Percentiles rank a stretch among this genome's conserved stretches.
Conservation (phyloP, 2,888 invertebrate species). For the Paralinhomoeus sp. region DNA sequence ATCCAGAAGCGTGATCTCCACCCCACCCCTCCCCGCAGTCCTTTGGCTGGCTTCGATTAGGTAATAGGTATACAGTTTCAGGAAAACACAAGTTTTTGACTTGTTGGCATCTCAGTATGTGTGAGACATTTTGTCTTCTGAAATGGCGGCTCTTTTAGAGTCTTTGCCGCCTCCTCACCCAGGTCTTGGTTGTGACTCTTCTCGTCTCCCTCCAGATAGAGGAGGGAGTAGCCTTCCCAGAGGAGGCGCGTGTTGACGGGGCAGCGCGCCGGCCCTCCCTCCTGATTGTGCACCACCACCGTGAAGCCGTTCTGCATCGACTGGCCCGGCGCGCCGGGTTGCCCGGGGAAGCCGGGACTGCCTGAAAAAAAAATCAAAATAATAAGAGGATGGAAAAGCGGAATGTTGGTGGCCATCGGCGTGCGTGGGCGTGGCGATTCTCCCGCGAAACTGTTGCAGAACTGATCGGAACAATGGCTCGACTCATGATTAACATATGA, state of each 20-base stretch:
- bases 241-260: constrained; percentile 58
- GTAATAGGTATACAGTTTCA: too few relatives aligned
- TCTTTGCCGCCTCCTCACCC: too few relatives aligned
- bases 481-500: too few relatives aligned
- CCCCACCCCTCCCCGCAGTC: too few relatives aligned
- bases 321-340: constrained; percentile 29
- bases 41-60: too few relatives aligned
- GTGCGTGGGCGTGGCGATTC: constrained; percentile 7
- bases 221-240: constrained; percentile 87
- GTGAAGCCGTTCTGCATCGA: constrained; percentile 63
- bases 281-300: constrained; percentile 77
- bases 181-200: constrained; percentile 86
- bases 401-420: constrained; percentile 13
- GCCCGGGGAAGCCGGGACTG: constrained; percentile 12
- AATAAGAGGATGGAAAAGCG: too few relatives aligned
- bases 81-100: too few relatives aligned
- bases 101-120: too few relatives aligned
- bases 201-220: constrained; percentile 89
- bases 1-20: too few relatives aligned
- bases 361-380: too few relatives aligned
- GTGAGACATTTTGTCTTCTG: too few relatives aligned
- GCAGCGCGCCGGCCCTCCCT: constrained; percentile 51
- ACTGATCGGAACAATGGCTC: constrained; percentile 23
- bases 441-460: constrained; percentile 1
- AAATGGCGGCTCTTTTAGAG: too few relatives aligned